phyloP scores from a whole-genome alignment of 2,888 invertebrate genomes.

The Asteroscopus sphinx region DNA sequence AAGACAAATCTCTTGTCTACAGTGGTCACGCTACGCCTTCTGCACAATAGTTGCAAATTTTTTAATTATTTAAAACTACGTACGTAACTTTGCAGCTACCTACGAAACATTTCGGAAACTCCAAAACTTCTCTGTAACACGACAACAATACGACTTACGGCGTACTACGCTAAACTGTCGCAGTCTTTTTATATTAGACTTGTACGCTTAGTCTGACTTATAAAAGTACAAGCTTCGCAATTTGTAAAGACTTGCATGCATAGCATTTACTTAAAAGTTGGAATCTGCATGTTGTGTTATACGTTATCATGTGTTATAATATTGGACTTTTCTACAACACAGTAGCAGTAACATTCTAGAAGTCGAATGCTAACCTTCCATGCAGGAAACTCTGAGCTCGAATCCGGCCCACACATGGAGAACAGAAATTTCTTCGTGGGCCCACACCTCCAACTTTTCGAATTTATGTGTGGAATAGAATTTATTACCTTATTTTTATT shows the following conservation, averaged over 20 bases:
- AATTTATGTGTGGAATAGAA: too few relatives aligned
- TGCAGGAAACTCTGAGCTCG: too few relatives aligned
- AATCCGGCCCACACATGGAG: too few relatives aligned
- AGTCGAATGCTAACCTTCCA: too few relatives aligned
- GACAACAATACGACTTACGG: slow-evolving; percentile 34
- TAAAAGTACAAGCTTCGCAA: slow-evolving; percentile 36
- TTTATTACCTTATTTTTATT: too few relatives aligned
- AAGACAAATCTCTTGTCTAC: too few relatives aligned
- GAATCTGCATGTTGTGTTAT: slow-evolving; percentile 25
- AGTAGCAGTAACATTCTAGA: too few relatives aligned
- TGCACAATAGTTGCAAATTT: neutral
- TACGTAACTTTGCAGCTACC: slow-evolving; percentile 25
- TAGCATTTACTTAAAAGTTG: slow-evolving; percentile 34
- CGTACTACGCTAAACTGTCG: slow-evolving; percentile 24
- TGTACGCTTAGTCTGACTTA: slow-evolving; percentile 19
- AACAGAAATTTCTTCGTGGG: too few relatives aligned
- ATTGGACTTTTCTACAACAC: neutral
- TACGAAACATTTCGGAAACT: slow-evolving; percentile 26
- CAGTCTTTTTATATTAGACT: slow-evolving; percentile 39
- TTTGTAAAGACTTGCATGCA: slow-evolving; percentile 35
- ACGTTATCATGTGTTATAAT: slow-evolving; percentile 1
- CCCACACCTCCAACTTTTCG: too few relatives aligned
- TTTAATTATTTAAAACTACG: slow-evolving; percentile 21
- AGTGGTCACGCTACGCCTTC: too few relatives aligned
- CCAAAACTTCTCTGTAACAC: slow-evolving; percentile 26